Conservation (phyloP, 1,140 invertebrate species). For the Sminthurinus signatus region DNA sequence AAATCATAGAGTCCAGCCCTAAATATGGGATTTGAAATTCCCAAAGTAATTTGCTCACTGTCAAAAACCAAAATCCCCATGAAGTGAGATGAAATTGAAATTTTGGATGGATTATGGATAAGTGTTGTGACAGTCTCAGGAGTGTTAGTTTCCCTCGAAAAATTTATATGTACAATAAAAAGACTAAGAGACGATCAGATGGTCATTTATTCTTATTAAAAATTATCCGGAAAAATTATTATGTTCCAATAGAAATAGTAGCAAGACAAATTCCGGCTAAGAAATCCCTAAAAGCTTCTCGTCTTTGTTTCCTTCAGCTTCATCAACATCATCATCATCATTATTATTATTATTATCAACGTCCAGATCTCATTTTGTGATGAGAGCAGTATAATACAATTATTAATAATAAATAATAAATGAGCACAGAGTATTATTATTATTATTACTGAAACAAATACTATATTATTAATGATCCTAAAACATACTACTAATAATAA, state of each 20-base stretch:
- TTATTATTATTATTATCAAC: no score
- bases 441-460: no score
- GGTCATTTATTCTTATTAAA: conserved; percentile 3
- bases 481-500: no score
- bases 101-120: conserved; percentile 40
- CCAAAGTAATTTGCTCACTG: conserved; percentile 6
- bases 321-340: no score
- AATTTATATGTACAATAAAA: conserved; percentile 8
- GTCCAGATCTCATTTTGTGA: no score
- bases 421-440: no score
- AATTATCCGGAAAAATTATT: not conserved
- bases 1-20: not conserved
- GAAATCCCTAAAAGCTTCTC: no score
- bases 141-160: conserved; percentile 12
- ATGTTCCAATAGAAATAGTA: not conserved
- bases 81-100: conserved; percentile 33
- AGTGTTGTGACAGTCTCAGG: conserved; percentile 9
- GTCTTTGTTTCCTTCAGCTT: no score
- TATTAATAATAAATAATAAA: no score
- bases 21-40: not conserved
- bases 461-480: no score
- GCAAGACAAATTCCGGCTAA: not conserved
- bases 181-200: conserved; percentile 9
- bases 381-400: no score
- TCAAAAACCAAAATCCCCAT: conserved; percentile 7